Percentiles rank a stretch among this genome's conserved stretches.
Conservation (phyloP, 2,113 vertebrate species). For the Salminus brasiliensis region DNA sequence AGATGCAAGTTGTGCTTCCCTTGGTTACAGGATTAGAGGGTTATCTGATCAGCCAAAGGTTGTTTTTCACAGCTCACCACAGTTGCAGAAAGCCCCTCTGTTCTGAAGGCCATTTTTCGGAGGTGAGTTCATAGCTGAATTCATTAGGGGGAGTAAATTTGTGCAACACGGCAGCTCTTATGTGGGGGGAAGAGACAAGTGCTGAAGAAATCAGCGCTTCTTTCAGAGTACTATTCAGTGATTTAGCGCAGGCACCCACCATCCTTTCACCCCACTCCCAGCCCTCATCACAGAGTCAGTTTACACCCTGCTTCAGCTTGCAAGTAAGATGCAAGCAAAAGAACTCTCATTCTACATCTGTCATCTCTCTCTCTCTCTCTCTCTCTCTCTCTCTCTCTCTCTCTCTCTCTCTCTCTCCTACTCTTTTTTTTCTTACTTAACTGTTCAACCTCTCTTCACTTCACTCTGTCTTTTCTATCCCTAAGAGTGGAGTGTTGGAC, state of each 20-base stretch:
- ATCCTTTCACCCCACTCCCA: constrained; percentile 44
- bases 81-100: neutral
- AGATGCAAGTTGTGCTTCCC: neutral
- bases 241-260: constrained; percentile 53
- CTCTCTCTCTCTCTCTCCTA: neutral
- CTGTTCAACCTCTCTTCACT: neutral
- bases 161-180: constrained; percentile 34
- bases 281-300: neutral
- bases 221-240: constrained; percentile 36
- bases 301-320: neutral
- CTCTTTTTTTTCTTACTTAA: neutral
- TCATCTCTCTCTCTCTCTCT: no score
- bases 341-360: no score
- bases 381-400: no score
- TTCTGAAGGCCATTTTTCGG: constrained; percentile 47
- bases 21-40: constrained; percentile 27
- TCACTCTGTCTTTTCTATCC: neutral
- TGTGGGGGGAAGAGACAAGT: constrained; percentile 42
- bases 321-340: neutral
- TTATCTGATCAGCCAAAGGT: constrained; percentile 24
- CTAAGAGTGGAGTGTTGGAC: neutral
- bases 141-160: constrained; percentile 51
- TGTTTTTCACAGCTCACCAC: constrained; percentile 40
- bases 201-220: constrained; percentile 32
- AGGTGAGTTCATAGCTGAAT: constrained; percentile 63